Evolutionary conservation across 2,113 vertebrate species (phyloP).

Genomic region (Myotis brandtii): DNA sequence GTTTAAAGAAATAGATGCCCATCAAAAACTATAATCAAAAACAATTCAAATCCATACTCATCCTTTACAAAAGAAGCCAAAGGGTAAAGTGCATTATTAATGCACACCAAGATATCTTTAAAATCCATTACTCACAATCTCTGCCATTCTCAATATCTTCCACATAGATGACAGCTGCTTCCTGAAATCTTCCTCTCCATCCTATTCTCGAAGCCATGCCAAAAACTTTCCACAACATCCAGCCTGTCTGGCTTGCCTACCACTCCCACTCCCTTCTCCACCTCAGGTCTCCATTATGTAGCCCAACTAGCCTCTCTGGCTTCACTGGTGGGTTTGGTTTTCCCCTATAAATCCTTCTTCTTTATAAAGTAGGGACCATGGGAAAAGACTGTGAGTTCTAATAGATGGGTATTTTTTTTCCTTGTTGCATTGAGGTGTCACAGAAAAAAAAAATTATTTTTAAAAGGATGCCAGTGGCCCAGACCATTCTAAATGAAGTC

Average conservation of each 20-base stretch:
- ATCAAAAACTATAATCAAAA: constrained; percentile 34
- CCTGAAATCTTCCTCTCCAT: constrained; percentile 17
- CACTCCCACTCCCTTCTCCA: not conserved
- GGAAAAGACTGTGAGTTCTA: not conserved
- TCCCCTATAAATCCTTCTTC: not conserved
- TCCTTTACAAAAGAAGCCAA: constrained; percentile 33
- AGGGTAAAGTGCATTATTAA: not conserved
- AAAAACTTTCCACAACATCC: not conserved
- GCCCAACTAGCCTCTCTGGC: not conserved
- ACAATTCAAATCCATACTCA: constrained; percentile 19
- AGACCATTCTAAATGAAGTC: not conserved
- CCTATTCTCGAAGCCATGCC: not conserved
- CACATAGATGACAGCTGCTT: constrained; percentile 17
- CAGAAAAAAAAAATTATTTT: not conserved
- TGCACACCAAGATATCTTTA: not conserved
- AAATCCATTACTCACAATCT: not conserved
- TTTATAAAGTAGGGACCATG: not conserved
- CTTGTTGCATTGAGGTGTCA: not conserved
- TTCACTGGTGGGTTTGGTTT: not conserved
- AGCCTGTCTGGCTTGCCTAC: not conserved
- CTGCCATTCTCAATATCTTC: constrained; percentile 30
- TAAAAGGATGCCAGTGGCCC: not conserved
- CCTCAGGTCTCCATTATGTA: not conserved
- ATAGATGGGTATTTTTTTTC: not conserved
- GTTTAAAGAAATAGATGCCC: constrained; percentile 54